Evolutionary conservation across 2,113 vertebrate species (phyloP).

Genomic region (Illadopsis cleaveri): DNA sequence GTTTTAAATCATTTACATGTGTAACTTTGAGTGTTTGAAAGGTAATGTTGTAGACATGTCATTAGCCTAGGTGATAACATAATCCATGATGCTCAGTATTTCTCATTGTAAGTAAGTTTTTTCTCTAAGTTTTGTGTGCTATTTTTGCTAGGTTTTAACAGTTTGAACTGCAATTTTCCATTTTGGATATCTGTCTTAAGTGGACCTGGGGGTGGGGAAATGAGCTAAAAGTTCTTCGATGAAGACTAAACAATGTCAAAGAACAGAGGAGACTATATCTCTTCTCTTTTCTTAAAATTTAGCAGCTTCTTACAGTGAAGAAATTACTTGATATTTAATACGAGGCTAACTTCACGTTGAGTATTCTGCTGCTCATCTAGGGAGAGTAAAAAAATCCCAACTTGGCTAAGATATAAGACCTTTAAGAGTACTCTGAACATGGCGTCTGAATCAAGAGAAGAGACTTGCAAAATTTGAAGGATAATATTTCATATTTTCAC

Average conservation of each 20-base stretch:
- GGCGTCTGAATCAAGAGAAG: neutral
- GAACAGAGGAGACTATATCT: neutral
- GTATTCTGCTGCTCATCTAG: neutral
- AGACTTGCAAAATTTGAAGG: neutral
- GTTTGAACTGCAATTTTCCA: neutral
- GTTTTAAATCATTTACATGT: constrained; percentile 39
- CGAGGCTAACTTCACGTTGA: neutral
- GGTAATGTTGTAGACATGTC: neutral
- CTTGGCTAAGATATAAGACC: neutral
- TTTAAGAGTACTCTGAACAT: neutral
- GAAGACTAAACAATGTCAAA: neutral
- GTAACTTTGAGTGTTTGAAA: constrained; percentile 39
- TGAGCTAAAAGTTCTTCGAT: neutral
- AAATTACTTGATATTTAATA: neutral
- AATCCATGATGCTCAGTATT: neutral
- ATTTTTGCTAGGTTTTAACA: neutral
- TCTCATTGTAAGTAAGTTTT: neutral
- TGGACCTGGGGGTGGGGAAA: neutral
- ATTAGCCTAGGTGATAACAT: constrained; percentile 7
- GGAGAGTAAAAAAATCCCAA: neutral
- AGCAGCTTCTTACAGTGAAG: neutral
- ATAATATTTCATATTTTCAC: neutral
- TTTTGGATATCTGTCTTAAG: neutral
- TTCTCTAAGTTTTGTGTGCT: neutral
- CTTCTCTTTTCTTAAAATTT: neutral